A percentile compares a stretch with the other conserved stretches of the same genome.
phyloP scores from a whole-genome alignment of 2,113 vertebrate genomes.

The Argyrosomus japonicus region DNA sequence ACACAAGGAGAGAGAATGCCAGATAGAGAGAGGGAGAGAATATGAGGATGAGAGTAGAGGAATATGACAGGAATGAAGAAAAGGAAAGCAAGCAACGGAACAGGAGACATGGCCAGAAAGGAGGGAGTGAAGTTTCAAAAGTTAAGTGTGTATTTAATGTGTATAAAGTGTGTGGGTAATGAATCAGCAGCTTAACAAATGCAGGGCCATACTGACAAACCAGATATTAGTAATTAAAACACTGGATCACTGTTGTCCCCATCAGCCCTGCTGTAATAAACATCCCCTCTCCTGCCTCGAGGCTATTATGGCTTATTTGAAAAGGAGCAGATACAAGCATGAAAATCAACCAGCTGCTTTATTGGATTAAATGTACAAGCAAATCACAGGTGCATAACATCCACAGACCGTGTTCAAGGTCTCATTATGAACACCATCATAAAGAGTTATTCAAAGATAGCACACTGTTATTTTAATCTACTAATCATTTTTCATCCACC shows the following conservation, averaged over 20 bases:
- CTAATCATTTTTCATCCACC: neutral
- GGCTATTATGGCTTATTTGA: constrained; percentile 55
- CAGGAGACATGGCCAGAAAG: neutral
- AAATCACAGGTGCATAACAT: constrained; percentile 5
- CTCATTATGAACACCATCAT: neutral
- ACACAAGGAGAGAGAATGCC: constrained; percentile 49
- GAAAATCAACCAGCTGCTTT: constrained; percentile 51
- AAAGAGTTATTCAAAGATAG: neutral
- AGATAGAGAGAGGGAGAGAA: constrained; percentile 6
- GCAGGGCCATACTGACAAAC: constrained; percentile 35
- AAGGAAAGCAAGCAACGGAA: neutral
- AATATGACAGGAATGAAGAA: neutral
- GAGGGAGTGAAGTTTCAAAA: neutral
- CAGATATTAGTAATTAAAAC: constrained; percentile 63
- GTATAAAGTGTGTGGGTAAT: constrained; percentile 2
- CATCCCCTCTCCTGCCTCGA: constrained; percentile 16
- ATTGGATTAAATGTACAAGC: constrained; percentile 49
- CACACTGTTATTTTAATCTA: neutral
- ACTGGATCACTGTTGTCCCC: constrained; percentile 56
- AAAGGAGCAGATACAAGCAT: constrained; percentile 48
- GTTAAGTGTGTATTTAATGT: neutral
- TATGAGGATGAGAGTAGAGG: neutral
- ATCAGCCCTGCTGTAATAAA: constrained; percentile 60
- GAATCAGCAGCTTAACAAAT: constrained; percentile 37
- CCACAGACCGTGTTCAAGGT: neutral